Percentiles rank a stretch among this genome's conserved stretches.
These are phyloP conservation scores for Leptura quadrifasciata DNA, from an alignment of 2,888 invertebrate species.

Conservation along the genomic window DNA sequence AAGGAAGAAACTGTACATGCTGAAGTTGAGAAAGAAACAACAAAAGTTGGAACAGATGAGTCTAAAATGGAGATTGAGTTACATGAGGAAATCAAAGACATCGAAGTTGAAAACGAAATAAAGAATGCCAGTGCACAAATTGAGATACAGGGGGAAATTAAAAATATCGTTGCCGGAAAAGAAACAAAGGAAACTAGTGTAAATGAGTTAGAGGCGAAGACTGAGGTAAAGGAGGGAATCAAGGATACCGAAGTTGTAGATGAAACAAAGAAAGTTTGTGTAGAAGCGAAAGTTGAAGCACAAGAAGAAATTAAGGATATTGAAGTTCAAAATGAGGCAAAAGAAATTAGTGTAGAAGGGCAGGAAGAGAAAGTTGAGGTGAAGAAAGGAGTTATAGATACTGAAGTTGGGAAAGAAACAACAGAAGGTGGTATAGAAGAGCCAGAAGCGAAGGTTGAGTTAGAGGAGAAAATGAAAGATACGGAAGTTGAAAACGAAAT, in stretches of 20 bases:
- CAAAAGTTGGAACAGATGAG: neutral
- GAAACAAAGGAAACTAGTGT: neutral
- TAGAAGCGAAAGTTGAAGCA: slow-evolving; percentile 1
- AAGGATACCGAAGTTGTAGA: neutral
- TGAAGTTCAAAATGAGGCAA: neutral
- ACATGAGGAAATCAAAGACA: neutral
- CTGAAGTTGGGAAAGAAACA: neutral
- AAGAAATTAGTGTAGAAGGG: neutral
- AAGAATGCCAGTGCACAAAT: too few relatives aligned
- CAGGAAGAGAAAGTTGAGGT: neutral
- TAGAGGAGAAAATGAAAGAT: neutral
- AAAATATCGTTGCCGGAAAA: too few relatives aligned
- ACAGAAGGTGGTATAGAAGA: neutral
- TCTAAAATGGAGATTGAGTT: neutral
- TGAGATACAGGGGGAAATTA: too few relatives aligned
- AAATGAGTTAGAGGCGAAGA: neutral
- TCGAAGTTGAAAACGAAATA: neutral
- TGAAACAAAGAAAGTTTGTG: neutral
- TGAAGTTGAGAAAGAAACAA: neutral
- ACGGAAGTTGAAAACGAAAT: neutral
- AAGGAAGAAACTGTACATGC: neutral
- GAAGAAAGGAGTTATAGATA: neutral
- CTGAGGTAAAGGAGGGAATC: too few relatives aligned
- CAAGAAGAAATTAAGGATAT: neutral
- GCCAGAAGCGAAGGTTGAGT: neutral